Evolutionary conservation across 2,888 invertebrate species (phyloP), one percentile per base, ranked within the genome.

Genomic region (Scaptomyza polygonia): DNA sequence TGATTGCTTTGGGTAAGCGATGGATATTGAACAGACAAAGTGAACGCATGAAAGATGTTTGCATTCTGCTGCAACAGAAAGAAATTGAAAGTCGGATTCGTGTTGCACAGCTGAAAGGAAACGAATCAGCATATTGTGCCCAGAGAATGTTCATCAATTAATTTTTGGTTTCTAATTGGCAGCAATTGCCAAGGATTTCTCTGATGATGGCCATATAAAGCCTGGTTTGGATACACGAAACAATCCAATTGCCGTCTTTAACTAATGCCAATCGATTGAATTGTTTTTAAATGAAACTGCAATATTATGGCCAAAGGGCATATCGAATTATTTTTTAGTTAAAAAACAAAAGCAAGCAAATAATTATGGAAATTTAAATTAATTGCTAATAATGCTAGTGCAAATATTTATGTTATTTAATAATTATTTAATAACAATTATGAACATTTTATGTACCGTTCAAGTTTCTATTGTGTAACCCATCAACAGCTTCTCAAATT

Each of bases 91-190:
- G 39, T 39, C 44, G 25, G 14, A 43, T 36, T 59, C 32, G 6
- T 18, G 39, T 44, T 58, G 47, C 55, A 52, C 55, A 52, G 34
- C 6, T 36, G 18, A 12, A 8, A 11, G 27, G 18, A n/a, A 21
- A 36, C 12, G 47, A 67, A 45, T 32, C 45, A 18, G 25, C 25
- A 36, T 48, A 0, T 39, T 56, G 27, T 39, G 49, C 49, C 29
- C n/a, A 42, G 39, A 32, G 64, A 40, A 63, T 44, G 30, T 54
- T 52, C 47, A 59, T 61, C 79, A 79, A 79, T 72, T 79, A 74
- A 58, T 81, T 62, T 59, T 64, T 59, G 47, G 42, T 16, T 67
- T 27, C 57, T 80, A 80, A 77, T 80, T 80, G 80, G 18, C 51
- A 42, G 45, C 44, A 61, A 55, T 67, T 64, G 47, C 62, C 16